phyloP scores from a whole-genome alignment of 2,797 vertebrate species.

The Linurgus olivaceus region DNA sequence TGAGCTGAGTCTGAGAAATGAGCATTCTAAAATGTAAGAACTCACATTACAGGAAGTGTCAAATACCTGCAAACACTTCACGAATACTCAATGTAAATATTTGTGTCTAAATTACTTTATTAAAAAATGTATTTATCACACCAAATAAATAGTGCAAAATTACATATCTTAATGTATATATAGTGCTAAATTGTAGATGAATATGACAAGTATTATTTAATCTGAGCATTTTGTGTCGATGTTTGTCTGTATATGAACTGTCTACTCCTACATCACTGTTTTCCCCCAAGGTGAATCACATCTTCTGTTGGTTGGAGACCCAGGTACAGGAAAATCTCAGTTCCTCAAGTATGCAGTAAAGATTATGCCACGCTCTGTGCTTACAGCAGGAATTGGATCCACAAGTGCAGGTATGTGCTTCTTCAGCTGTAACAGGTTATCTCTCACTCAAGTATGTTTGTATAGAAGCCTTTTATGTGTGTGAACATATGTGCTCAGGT shows the following conservation, averaged over 20 bases:
- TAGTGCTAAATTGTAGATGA: neutral
- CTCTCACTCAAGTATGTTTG: neutral
- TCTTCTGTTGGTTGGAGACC: constrained; percentile 93
- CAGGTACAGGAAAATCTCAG: constrained; percentile 96
- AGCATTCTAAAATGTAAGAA: neutral
- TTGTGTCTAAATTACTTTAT: neutral
- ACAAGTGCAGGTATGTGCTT: constrained; percentile 89
- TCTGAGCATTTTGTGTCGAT: neutral
- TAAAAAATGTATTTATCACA: neutral
- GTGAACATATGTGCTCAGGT: neutral
- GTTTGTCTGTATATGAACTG: neutral
- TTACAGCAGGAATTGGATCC: constrained; percentile 95
- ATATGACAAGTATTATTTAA: neutral
- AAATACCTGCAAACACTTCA: neutral
- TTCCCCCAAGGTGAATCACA: constrained; percentile 89
- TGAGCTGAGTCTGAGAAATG: neutral
- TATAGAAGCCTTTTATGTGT: neutral
- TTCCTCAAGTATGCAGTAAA: constrained; percentile 96
- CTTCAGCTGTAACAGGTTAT: neutral
- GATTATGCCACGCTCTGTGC: constrained; percentile 90
- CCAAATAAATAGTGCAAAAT: neutral
- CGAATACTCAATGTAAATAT: neutral
- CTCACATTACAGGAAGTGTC: neutral
- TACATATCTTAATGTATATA: neutral
- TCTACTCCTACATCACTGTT: neutral